Percentiles rank a stretch among this genome's conserved stretches.
Conservation (phyloP, 2,888 invertebrate genomes). For the Drosophila acutilabella region DNA sequence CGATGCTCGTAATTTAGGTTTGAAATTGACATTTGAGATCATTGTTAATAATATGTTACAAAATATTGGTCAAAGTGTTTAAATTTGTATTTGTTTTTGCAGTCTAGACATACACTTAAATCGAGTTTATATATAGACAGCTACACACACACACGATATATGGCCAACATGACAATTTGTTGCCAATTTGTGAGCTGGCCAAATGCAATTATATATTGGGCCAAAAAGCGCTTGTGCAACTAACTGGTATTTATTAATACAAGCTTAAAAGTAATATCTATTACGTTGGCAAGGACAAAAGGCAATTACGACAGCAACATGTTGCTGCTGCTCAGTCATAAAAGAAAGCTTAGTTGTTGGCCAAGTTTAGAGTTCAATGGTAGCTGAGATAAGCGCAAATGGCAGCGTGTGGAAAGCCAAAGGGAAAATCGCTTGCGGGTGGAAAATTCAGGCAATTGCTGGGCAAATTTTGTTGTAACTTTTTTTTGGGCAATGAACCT, state of each 20-base stretch:
- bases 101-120: slow-evolving; percentile 5
- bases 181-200: slow-evolving; percentile 25
- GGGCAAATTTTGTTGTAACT: slow-evolving; percentile 44
- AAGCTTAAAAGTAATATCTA: slow-evolving; percentile 22
- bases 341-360: slow-evolving; percentile 59
- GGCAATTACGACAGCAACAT: slow-evolving; percentile 31
- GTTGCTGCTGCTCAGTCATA: slow-evolving; percentile 32
- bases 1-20: slow-evolving; percentile 13
- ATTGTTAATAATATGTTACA: slow-evolving; percentile 21
- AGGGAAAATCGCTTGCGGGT: neutral
- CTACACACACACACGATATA: neutral
- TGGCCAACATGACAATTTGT: slow-evolving; percentile 27
- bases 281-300: slow-evolving; percentile 60
- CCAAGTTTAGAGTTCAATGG: slow-evolving; percentile 77
- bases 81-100: slow-evolving; percentile 5
- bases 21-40: slow-evolving; percentile 41
- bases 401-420: slow-evolving; percentile 44
- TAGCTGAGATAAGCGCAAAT: slow-evolving; percentile 39
- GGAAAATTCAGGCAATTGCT: slow-evolving; percentile 25
- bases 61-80: slow-evolving; percentile 38
- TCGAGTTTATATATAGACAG: slow-evolving; percentile 9
- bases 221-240: slow-evolving; percentile 22
- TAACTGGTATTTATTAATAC: slow-evolving; percentile 31
- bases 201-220: slow-evolving; percentile 41
- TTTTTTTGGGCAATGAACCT: slow-evolving; percentile 72